Evolutionary conservation across 2,113 vertebrate genomes (phyloP), one percentile per base, ranked within the genome.

Genomic region (Strigops habroptila): DNA sequence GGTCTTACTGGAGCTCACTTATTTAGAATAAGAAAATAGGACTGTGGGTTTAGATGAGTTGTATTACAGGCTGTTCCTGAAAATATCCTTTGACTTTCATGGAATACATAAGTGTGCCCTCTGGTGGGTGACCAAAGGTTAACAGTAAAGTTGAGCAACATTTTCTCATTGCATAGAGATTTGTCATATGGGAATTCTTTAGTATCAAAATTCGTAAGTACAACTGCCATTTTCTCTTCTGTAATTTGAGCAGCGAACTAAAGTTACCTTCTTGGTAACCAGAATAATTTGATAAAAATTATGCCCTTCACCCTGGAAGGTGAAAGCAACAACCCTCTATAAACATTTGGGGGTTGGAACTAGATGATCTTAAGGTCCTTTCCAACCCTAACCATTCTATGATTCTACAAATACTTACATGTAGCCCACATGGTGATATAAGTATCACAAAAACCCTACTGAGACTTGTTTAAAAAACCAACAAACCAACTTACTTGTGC

Each of bases 121-220:
- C 96, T 96, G 84, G 39, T 87, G 96, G 89, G 37, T 55, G 59
- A 67, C 60, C 55, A 43, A 69, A 88, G 73, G 60, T 83, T 60
- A 81, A 78, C 27, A 39, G 24, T 27, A 14, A 57, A 71, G 83
- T 8, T n/a, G 65, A 86, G 67, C 22, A 33, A 13, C 4, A 0
- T 10, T 53, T 44, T 28, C 16, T 74, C 33, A 10, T 6, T 28
- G 14, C 39, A 41, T 1, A 16, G 19, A 35, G 14, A 57, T 71
- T 22, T 48, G 16, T 30, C 33, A 13, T 0, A 3, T 1, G 18
- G 22, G 31, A 18, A 44, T 69, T 88, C 18, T 80, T 80, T 11
- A 30, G 17, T 3, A 46, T 16, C 27, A 73, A 31, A n/a, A 28
- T 16, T 24, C 37, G 33, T 39, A 57, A 76, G 39, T 18, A 69